Evolutionary conservation across 2,888 invertebrate genomes (phyloP).

Genomic region (Orgyia antiqua): DNA sequence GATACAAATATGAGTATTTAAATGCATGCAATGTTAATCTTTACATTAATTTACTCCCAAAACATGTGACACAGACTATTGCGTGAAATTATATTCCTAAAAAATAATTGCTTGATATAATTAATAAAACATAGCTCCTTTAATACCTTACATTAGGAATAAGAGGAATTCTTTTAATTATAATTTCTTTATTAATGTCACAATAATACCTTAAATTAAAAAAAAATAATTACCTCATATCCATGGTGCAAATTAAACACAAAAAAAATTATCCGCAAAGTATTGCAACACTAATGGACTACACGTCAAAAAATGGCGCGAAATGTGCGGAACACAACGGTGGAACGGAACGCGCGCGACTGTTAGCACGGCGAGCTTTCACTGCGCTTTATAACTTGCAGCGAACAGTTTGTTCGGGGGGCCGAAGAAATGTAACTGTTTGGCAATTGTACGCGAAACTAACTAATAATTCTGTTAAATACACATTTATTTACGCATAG

Average conservation of each 20-base stretch:
- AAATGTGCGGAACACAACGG: slow-evolving; percentile 38
- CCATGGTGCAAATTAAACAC: slow-evolving; percentile 30
- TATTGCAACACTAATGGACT: slow-evolving; percentile 43
- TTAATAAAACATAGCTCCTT: too few species aligned
- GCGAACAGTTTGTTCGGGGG: slow-evolving; percentile 39
- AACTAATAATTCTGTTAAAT: slow-evolving; percentile 43
- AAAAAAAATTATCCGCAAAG: slow-evolving; percentile 37
- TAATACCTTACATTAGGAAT: too few species aligned
- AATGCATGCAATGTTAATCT: too few species aligned
- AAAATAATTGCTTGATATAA: too few species aligned
- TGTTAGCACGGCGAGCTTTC: slow-evolving; percentile 64
- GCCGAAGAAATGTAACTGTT: slow-evolving; percentile 62
- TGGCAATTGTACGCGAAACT: slow-evolving; percentile 59
- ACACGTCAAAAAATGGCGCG: slow-evolving; percentile 53
- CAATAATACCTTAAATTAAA: not conserved
- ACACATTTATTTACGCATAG: slow-evolving; percentile 35
- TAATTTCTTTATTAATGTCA: not conserved
- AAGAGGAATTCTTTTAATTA: too few species aligned
- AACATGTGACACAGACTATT: too few species aligned
- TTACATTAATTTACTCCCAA: too few species aligned
- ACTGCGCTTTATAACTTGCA: slow-evolving; percentile 69
- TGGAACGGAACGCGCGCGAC: slow-evolving; percentile 40
- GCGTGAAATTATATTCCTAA: too few species aligned
- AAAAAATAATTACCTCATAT: slow-evolving; percentile 58
- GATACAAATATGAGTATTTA: too few species aligned